Percentiles rank a stretch among this genome's conserved stretches.
phyloP scores from a whole-genome alignment of 2,113 vertebrate species.

The Archocentrus centrarchus region DNA sequence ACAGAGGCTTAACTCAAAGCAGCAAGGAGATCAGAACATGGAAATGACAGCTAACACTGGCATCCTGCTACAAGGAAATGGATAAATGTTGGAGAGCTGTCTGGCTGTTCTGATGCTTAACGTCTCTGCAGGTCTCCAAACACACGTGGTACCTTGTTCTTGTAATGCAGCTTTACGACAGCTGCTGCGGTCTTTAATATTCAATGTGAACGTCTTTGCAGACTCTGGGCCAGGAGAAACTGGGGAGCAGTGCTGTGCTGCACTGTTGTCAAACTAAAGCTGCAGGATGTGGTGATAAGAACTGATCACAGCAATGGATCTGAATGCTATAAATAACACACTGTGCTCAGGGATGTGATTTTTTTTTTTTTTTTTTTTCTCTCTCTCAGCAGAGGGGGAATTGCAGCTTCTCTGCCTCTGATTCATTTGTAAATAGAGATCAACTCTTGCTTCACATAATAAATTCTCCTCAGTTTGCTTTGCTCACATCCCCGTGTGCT shows the following conservation, averaged over 20 bases:
- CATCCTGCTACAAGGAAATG: conserved; percentile 16
- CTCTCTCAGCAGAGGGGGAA: conserved; percentile 33
- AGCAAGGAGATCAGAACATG: conserved; percentile 69
- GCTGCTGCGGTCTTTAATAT: conserved; percentile 16
- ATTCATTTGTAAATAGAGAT: conserved; percentile 67
- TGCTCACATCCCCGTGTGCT: conserved; percentile 49
- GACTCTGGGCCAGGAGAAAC: conserved; percentile 9
- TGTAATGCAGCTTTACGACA: neutral
- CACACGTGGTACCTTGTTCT: conserved; percentile 10
- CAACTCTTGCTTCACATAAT: conserved; percentile 37
- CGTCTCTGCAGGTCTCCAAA: conserved; percentile 7
- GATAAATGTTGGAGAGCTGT: neutral
- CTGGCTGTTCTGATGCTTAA: neutral
- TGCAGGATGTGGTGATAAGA: conserved; percentile 11
- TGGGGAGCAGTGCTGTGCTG: neutral
- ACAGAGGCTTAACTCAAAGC: conserved; percentile 60
- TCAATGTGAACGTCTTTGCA: conserved; percentile 13
- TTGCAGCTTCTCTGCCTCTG: conserved; percentile 34
- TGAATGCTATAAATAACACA: conserved; percentile 36
- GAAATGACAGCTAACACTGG: neutral
- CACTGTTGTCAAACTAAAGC: conserved; percentile 5
- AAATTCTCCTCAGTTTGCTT: conserved; percentile 34
- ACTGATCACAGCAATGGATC: conserved; percentile 22
- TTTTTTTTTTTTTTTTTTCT: conserved; percentile 20
- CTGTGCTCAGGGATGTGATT: conserved; percentile 74